phyloP scores from a whole-genome alignment of 2,113 vertebrate genomes.

The Elephantulus edwardii region DNA sequence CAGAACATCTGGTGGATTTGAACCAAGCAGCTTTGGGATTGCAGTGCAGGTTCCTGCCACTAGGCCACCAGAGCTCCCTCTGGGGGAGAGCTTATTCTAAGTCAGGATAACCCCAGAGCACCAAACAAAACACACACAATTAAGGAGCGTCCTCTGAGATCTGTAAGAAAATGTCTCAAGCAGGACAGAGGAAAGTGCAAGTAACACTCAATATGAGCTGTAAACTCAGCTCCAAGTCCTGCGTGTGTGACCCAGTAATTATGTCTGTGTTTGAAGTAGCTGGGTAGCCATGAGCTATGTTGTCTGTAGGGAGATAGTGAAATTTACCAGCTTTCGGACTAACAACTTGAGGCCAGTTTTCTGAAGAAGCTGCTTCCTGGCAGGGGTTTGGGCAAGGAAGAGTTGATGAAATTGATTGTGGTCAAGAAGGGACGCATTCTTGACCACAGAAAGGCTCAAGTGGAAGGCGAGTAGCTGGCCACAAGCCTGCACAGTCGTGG shows the following conservation, averaged over 20 bases:
- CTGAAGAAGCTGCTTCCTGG: constrained; percentile 39
- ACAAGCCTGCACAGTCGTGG: constrained; percentile 24
- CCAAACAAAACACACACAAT: not conserved
- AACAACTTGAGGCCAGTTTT: constrained; percentile 47
- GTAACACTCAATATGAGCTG: constrained; percentile 16
- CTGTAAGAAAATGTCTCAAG: not conserved
- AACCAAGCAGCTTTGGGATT: no score
- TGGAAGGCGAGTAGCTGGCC: constrained; percentile 19
- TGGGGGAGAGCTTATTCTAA: no score
- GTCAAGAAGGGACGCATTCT: constrained; percentile 21
- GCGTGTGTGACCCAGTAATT: not conserved
- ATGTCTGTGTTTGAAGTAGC: not conserved
- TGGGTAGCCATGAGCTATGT: constrained; percentile 42
- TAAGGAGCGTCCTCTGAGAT: not conserved
- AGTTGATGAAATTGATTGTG: constrained; percentile 24
- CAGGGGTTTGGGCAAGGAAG: not conserved
- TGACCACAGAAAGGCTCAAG: constrained; percentile 36
- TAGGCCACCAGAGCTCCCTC: no score
- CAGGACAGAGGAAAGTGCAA: not conserved
- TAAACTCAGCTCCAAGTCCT: not conserved
- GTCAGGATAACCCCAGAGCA: not conserved
- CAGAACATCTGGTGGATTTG: no score
- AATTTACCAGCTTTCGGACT: constrained; percentile 41
- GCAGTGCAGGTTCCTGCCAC: no score
- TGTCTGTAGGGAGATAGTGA: constrained; percentile 37